Evolutionary conservation across 2,113 vertebrate genomes (phyloP).

Genomic region (Corvus cornix): DNA sequence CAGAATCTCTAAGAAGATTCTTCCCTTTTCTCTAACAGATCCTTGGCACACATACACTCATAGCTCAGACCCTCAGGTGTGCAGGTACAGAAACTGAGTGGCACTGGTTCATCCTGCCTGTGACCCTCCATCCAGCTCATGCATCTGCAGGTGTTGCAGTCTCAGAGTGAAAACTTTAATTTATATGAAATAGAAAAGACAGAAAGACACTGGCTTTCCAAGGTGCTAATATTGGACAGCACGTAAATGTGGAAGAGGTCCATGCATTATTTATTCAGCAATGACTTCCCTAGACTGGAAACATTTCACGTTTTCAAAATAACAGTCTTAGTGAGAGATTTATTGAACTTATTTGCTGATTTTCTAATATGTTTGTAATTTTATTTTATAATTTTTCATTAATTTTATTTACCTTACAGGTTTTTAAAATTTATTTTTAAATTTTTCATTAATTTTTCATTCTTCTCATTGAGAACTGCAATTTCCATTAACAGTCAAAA

Average conservation of each 20-base stretch:
- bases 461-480: not conserved
- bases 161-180: not conserved
- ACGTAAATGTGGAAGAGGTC: not conserved
- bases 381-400: not conserved
- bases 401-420: not conserved
- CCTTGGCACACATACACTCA: not conserved
- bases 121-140: not conserved
- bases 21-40: not conserved
- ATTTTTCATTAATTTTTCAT: not conserved
- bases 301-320: not conserved
- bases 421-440: not conserved
- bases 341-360: not conserved
- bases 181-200: not conserved
- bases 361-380: not conserved
- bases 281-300: not conserved
- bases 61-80: not conserved
- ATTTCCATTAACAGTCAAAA: not conserved
- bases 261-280: slow-evolving; percentile 7
- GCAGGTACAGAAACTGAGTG: not conserved
- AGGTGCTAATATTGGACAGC: not conserved
- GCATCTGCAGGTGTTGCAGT: not conserved
- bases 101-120: not conserved
- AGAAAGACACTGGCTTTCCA: not conserved
- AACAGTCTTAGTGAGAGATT: not conserved
- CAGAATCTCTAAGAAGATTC: not conserved